Base-by-base conservation (phyloP, 2,113 vertebrate species). In the Albula goreensis region DNA sequence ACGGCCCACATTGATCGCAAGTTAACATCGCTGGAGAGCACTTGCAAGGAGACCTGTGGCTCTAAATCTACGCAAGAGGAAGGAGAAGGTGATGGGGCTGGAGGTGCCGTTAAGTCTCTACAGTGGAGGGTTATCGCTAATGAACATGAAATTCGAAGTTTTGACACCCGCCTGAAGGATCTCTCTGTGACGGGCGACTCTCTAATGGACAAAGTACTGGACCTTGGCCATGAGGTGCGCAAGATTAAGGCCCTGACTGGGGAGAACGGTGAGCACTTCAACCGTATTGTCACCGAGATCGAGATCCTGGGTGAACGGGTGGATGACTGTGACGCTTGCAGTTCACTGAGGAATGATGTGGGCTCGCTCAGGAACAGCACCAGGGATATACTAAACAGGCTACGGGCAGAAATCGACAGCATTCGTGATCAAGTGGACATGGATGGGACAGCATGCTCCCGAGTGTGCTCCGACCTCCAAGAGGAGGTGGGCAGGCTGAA, bases 81-180 rank as follows among this genome's bases (percentile, higher is more conserved):
- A 25, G 85, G 51, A 56, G 22, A 66, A 63, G 57, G 91, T 80
- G 60, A 74, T 57, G 15, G 22, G 10, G 50, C 80, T 50, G 78
- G 81, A 15, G 78, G 92, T 52, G 93, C 94, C 48, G 91, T 97
- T 77, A 94, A 96, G 10, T 96, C 95, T 51, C 85, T 98, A 87
- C 96, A 96, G 82, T 96, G 93, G 91, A 94, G 95, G 88, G 93
- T 97, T 41, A 88, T 96, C 1, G 95, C 94, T 31, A 96, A 95
- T 0, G 96, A 97, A 87, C 93, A 93, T 48, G 92, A 95, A 81
- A 95, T 98, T 85, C 92, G 60, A n/a, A 92, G 92, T 53, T 93
- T 97, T 83, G 93, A 93, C 88, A 95, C 96, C 0, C 89, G 50
- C 83, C 89, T 97, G 12, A 96, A 94, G 89, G 93, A 96, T 88